Base-by-base conservation (phyloP, 92 coral and sea anemone genomes). In the Palythoa caribaeorum region DNA sequence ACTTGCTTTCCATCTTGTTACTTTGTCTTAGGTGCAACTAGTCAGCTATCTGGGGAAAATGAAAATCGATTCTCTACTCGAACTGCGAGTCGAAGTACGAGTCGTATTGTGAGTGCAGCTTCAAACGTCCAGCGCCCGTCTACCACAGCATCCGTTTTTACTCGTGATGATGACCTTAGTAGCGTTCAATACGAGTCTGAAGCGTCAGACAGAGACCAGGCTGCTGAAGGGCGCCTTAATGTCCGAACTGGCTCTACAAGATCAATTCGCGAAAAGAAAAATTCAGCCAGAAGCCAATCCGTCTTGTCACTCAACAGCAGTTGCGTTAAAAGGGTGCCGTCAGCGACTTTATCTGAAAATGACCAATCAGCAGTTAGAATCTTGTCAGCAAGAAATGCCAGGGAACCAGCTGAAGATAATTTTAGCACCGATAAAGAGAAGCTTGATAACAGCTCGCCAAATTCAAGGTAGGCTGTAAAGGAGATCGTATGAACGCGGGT, bases 141-240 rank as follows among this genome's bases (percentile, higher is more conserved):
- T 36, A 65, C 76, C 10, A 81, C 86, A 2, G 63, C 86, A 10
- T 63, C 28, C 40, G 40, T 47, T 60, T 81, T 81, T 81, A 37
- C 75, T 8, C 44, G 74, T 47, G 48, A 81, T 3, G 76, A 28
- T 19, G 44, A 66, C 63, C 86, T 81, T 39, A 81, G 86, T 53
- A 81, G 86, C 19, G 75, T 81, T 66, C 86, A 81, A 6, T 21
- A 20, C 86, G 74, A 14, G 10, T 65, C 74, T 10, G 76, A 68
- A 19, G 20, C 76, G 44, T 47, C 44, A 8, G 39, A 28, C 21
- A 81, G 76, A 48, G 75, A 81, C 60, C 39, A 13, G 13, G 55
- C 8, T 36, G 16, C 17, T 9, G 59, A 68, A 16, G 47, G 44
- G 5, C 11, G 35, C 13, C 36, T 44, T 20, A n/a, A 52, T 21